Conservation (phyloP, 2,888 invertebrate species). For the Euspilapteryx auroguttella region DNA sequence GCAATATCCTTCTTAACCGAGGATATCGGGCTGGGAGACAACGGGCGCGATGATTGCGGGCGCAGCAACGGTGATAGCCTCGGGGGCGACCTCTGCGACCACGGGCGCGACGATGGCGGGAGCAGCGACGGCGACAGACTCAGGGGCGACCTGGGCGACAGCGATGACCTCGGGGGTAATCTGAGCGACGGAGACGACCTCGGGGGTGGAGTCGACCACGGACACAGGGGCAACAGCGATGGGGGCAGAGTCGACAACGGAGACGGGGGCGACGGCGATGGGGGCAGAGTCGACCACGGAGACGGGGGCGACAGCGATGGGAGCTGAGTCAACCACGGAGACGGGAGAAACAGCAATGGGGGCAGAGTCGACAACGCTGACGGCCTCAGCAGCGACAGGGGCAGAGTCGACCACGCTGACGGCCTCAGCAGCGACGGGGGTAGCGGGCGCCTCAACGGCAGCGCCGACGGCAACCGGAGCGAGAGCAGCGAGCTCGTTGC, state of each 20-base stretch:
- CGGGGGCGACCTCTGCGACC: too few species aligned
- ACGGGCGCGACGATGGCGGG: slow-evolving; percentile 18
- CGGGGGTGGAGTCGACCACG: not conserved
- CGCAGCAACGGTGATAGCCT: slow-evolving; percentile 5
- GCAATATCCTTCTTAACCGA: too few species aligned
- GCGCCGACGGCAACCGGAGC: slow-evolving; percentile 7
- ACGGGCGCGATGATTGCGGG: too few species aligned
- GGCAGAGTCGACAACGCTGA: slow-evolving; percentile 7
- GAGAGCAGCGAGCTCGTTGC: slow-evolving; percentile 5
- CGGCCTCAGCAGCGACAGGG: slow-evolving; percentile 9
- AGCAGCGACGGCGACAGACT: slow-evolving; percentile 14
- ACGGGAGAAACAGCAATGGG: slow-evolving; percentile 1
- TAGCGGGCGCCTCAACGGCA: slow-evolving; percentile 9
- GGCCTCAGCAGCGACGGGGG: slow-evolving; percentile 3
- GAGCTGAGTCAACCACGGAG: not conserved
- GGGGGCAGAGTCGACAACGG: slow-evolving; percentile 1
- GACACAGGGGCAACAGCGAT: not conserved
- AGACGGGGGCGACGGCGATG: slow-evolving; percentile 8
- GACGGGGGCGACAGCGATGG: not conserved
- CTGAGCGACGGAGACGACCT: slow-evolving; percentile 1
- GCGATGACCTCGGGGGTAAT: slow-evolving; percentile 2
- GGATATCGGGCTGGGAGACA: slow-evolving; percentile 18
- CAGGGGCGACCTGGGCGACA: slow-evolving; percentile 8
- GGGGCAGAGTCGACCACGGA: slow-evolving; percentile 7
- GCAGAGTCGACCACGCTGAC: slow-evolving; percentile 4